Conservation (phyloP, 1,140 invertebrate species). For the Cepaea nemoralis region DNA sequence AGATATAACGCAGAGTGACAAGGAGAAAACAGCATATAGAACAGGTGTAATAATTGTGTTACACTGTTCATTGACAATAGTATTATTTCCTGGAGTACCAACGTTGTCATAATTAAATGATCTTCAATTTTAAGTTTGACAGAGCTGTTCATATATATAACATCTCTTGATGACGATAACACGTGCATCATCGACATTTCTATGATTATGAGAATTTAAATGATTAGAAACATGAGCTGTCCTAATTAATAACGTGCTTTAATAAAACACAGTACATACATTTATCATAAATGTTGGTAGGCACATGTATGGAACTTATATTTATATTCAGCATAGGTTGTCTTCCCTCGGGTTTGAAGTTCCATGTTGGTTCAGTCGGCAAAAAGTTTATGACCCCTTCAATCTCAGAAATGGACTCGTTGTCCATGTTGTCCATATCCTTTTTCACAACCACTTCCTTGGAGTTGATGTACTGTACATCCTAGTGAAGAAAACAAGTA, state of each 20-base stretch:
- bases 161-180: no score
- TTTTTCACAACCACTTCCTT: slow-evolving; percentile 61
- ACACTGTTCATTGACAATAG: no score
- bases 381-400: slow-evolving; percentile 47
- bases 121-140: no score
- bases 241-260: not conserved
- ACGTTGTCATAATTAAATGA: no score
- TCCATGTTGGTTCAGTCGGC: slow-evolving; percentile 77
- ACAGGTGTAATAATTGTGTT: no score
- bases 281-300: slow-evolving; percentile 92
- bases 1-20: no score
- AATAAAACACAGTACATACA: slow-evolving; percentile 75
- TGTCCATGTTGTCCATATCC: slow-evolving; percentile 45
- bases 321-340: slow-evolving; percentile 81
- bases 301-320: slow-evolving; percentile 92
- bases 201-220: no score
- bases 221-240: no score
- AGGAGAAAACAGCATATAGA: no score
- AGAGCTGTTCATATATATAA: no score
- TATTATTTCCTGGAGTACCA: no score
- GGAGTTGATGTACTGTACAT: slow-evolving; percentile 67
- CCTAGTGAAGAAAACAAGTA: slow-evolving; percentile 17
- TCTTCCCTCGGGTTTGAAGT: slow-evolving; percentile 88
- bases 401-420: slow-evolving; percentile 24
- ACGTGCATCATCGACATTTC: no score